phyloP scores from a whole-genome alignment of 92 coral and sea anemone genomes.

The Phenganax subtilis region DNA sequence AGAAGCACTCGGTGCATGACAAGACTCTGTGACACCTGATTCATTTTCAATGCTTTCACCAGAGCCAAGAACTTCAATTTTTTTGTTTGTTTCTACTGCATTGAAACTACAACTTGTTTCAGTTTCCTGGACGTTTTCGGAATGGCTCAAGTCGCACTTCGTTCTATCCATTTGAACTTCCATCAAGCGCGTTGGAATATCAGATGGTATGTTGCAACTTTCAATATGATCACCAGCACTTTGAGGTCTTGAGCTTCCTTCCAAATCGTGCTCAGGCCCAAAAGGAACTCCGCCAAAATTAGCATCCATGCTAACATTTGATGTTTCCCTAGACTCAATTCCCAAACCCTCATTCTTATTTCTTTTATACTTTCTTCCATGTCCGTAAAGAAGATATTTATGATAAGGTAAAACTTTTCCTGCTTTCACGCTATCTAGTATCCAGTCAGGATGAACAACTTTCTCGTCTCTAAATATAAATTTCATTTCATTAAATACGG shows the following conservation, averaged over 20 bases:
- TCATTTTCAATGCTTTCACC: no score
- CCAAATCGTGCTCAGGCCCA: no score
- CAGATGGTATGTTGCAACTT: not conserved
- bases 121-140: no score
- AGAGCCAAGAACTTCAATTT: no score
- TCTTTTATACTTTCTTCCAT: conserved; percentile 33
- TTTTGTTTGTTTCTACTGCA: no score
- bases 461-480: conserved; percentile 62
- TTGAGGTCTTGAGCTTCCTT: no score
- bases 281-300: not conserved
- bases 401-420: conserved; percentile 58
- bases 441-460: conserved; percentile 93
- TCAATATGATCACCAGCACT: no score
- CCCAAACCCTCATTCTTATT: not conserved
- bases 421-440: conserved; percentile 73
- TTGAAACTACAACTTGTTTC: no score
- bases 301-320: not conserved
- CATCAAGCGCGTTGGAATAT: no score
- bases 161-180: not conserved
- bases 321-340: not conserved
- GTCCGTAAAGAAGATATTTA: conserved; percentile 69
- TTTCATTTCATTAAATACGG: not conserved
- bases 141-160: no score
- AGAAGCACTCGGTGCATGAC: no score
- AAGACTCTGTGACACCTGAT: no score